Evolutionary conservation across 2,797 vertebrate genomes (phyloP), one percentile per base, ranked within the genome.

Genomic region (Tauraco hartlaubi): DNA sequence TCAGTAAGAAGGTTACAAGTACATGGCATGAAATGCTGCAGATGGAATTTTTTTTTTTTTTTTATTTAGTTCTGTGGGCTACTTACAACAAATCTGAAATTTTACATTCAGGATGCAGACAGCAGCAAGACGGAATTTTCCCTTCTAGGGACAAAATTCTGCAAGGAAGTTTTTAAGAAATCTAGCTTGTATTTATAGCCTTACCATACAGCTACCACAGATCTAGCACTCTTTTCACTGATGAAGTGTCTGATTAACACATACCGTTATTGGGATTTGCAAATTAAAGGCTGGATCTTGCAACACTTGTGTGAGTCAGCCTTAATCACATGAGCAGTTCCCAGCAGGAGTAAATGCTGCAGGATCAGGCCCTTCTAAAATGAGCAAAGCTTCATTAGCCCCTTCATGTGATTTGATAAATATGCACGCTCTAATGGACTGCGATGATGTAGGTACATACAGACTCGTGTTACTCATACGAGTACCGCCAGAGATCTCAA

Each of bases 191-290:
- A 96, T 96, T 97, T 96, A 95, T 95, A 97, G 91, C 92, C 72
- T 96, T 84, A 82, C 95, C 41, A 22, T 56, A 84, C 62, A 85
- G 89, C 96, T 95, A 95, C 92, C 94, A 97, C 15, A 12, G 37
- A 74, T 91, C 97, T 87, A 84, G 62, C 96, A 94, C 78, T 94
- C 94, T 95, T 80, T 91, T 74, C 84, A 95, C 96, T 91, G 95
- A 96, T 92, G 90, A 97, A 95, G 92, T 92, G 91, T 92, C 96
- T 97, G 96, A 96, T 97, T 97, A 92, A 95, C 93, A 96, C 91
- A 96, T 90, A 89, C 88, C 51, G 35, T 96, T 97, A 68, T 90
- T 96, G 96, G 94, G 94, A 97, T 95, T 97, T 96, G 91, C 90
- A 97, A 97, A 97, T 97, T 95, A 94, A 95, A 96, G 94, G 13